phyloP scores from a whole-genome alignment of 2,888 invertebrate species.

The Seira musarum region DNA sequence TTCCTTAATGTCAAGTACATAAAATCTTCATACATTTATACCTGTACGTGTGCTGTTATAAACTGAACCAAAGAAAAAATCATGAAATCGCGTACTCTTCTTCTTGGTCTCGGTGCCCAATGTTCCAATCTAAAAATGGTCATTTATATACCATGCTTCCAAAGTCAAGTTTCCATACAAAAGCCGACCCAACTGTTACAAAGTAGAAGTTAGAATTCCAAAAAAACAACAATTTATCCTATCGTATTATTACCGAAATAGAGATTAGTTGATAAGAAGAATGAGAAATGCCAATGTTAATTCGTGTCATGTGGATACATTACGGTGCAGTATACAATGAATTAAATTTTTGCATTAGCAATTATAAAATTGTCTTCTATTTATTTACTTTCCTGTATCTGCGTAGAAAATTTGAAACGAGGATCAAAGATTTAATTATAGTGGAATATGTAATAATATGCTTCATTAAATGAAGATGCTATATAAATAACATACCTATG shows the following conservation, averaged over 20 bases:
- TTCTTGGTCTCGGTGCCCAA: no score
- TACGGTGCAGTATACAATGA: neutral
- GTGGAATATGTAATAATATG: no score
- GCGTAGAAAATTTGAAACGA: no score
- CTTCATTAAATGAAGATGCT: no score
- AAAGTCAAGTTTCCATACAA: neutral
- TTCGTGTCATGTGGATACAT: neutral
- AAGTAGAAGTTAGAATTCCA: neutral
- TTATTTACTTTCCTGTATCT: no score
- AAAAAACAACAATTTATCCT: neutral
- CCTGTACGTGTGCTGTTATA: neutral
- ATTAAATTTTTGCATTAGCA: no score
- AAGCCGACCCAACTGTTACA: neutral
- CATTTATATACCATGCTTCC: neutral
- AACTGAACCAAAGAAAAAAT: neutral
- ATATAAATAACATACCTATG: no score
- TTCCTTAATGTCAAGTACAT: no score
- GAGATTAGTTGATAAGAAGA: no score
- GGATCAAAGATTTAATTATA: no score
- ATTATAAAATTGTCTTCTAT: neutral
- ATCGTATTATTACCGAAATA: no score
- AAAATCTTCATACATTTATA: neutral
- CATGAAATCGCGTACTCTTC: neutral
- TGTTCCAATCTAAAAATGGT: no score
- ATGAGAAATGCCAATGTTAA: neutral